Evolutionary conservation across 2,888 invertebrate genomes (phyloP).

Genomic region (Glyphotaelius pellucidus): DNA sequence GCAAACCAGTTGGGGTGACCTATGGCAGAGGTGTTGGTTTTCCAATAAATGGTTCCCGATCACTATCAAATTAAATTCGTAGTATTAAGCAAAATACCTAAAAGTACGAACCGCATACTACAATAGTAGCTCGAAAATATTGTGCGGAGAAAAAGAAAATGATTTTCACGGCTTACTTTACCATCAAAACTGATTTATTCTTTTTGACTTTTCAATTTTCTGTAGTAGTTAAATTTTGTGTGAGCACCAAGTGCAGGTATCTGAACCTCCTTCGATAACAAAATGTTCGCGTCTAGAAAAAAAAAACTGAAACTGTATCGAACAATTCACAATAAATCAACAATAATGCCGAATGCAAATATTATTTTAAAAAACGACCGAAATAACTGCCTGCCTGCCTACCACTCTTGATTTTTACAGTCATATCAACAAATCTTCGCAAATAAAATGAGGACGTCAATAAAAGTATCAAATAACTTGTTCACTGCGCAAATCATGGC

Average conservation of each 20-base stretch:
- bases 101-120: no score
- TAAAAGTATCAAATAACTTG: slow-evolving; percentile 11
- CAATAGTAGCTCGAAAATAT: no score
- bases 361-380: no score
- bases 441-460: not conserved
- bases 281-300: not conserved
- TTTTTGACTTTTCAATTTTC: not conserved
- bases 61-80: no score
- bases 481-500: not conserved
- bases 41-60: no score
- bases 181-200: not conserved
- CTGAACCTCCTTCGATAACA: no score
- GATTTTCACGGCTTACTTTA: no score
- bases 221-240: not conserved
- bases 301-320: not conserved
- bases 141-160: no score
- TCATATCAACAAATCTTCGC: not conserved
- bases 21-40: no score
- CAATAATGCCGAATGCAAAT: not conserved
- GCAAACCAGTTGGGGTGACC: no score
- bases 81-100: no score
- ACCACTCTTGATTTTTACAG: not conserved
- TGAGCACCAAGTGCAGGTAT: no score
- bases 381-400: not conserved
- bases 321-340: not conserved